Base-by-base conservation (phyloP, 2,797 vertebrate species). In the Diplodus puntazzo region DNA sequence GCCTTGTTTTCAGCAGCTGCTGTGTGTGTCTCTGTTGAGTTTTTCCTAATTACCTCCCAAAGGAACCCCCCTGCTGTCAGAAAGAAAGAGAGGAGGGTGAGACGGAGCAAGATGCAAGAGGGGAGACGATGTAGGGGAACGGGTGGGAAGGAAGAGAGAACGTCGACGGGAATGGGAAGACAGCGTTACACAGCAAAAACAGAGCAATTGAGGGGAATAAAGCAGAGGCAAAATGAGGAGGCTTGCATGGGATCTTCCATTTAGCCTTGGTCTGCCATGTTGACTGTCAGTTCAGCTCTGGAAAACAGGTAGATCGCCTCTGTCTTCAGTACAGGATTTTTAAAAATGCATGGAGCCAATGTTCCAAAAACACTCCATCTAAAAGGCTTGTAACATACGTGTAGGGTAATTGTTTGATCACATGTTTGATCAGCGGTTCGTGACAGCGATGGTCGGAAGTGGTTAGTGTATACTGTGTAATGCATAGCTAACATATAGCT, bases 21-120 rank as follows among this genome's bases (percentile, higher is more conserved):
- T 86, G 84, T 85, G 85, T 91, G 87, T 88, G 88, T 93, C 87
- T 93, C 91, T 89, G 90, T 90, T 91, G 90, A 93, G 84, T 88
- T 94, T 94, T 94, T 89, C 87, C 91, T 96, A 96, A 95, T 96
- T 95, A 94, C 92, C 92, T 96, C 95, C 95, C 95, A 88, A 87
- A 94, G 95, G 95, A 95, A 82, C 74, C 34, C 54, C 30, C 49
- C 81, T 92, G 88, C 89, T 94, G 93, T 92, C 89, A 91, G 88
- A 88, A 65, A 80, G 81, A 89, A 66, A 81, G 65, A 73, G 78
- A 80, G 72, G 82, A 87, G 87, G 80, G 75, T 74, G 67, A 75
- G 75, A 77, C 77, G 71, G 79, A 89, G 67, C n/a, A 8, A 57
- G 76, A 77, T 23, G 78, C 75, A 77, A 77, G 68, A 74, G 55